Base-by-base conservation (phyloP, 2,113 vertebrate genomes). In the Garra rufa region DNA sequence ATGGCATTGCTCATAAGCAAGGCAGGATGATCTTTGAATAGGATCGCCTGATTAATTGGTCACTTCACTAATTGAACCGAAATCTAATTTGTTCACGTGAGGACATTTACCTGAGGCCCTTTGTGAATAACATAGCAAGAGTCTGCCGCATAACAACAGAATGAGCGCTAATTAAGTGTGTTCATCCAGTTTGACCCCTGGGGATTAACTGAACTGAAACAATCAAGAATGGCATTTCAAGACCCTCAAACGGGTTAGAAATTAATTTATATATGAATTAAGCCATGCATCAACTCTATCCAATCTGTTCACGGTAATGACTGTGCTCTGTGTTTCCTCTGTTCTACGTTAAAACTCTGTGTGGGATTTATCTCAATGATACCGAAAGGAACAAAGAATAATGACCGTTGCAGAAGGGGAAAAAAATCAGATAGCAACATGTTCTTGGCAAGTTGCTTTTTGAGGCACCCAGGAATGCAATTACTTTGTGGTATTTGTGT, bases 181-280 rank as follows among this genome's bases (percentile, higher is more conserved):
- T 43, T 82, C 46, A 38, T 82, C 65, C 80, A 82, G 46, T 82
- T 70, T 82, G 80, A 82, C 65, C 80, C 63, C 21, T 82, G 80
- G 80, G 80, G 44, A 82, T 82, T 70, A 82, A 82, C 46, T 82
- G 46, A 70, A 82, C 63, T 70, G 80, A 69, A 82, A 82, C 65
- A 70, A 70, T 82, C 48, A 70, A 82, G 80, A 70, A 41, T 82
- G 80, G 65, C 80, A 82, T 82, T 82, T 82, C 48, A 17, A 48
- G 48, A 70, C 44, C 43, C 80, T 52, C 80, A 70, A 82, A 44
- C 43, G 24, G 43, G 77, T 80, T 48, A 7, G 5, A 48, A 67
- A 65, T 80, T 80, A 67, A 63, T 80, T 80, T 80, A 46, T 26
- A 30, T 30, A 65, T 52, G 48, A 82, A 82, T 55, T 69, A 81